Evolutionary conservation across 2,113 vertebrate genomes (phyloP).

Genomic region (Planiliza haematocheilus): DNA sequence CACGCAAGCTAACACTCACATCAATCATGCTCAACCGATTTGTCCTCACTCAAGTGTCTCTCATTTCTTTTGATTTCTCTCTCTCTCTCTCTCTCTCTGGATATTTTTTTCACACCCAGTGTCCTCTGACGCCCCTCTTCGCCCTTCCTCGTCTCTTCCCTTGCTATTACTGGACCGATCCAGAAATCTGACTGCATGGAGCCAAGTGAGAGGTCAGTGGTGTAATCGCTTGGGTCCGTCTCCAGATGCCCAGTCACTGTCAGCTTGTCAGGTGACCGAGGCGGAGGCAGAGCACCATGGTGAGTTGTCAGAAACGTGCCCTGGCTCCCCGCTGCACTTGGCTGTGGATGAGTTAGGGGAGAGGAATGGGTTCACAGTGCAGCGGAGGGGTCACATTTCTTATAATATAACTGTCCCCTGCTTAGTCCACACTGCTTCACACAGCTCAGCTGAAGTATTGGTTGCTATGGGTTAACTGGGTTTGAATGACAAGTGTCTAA

Average conservation of each 20-base stretch:
- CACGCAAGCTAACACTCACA: conserved; percentile 7
- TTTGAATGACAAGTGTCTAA: background rate
- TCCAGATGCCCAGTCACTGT: conserved; percentile 43
- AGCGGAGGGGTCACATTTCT: conserved; percentile 35
- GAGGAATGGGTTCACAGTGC: background rate
- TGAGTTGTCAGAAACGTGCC: conserved; percentile 52
- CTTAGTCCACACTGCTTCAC: background rate
- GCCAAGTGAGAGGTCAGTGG: conserved; percentile 45
- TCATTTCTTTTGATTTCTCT: background rate
- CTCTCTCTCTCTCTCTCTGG: background rate
- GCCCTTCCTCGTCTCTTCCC: background rate
- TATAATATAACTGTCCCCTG: background rate
- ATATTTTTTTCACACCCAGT: background rate
- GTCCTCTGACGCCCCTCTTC: background rate
- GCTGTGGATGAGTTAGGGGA: conserved; percentile 30
- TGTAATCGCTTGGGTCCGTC: conserved; percentile 39
- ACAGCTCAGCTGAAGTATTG: background rate
- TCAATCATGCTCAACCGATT: conserved; percentile 29
- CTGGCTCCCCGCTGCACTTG: conserved; percentile 29
- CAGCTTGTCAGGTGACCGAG: conserved; percentile 44
- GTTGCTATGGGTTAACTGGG: background rate
- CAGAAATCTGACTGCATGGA: background rate
- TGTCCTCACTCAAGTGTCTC: background rate
- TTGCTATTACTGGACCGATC: background rate
- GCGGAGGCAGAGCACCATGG: conserved; percentile 40